Conservation (phyloP, 2,888 invertebrate species). For the Chrysodeixis includens region DNA sequence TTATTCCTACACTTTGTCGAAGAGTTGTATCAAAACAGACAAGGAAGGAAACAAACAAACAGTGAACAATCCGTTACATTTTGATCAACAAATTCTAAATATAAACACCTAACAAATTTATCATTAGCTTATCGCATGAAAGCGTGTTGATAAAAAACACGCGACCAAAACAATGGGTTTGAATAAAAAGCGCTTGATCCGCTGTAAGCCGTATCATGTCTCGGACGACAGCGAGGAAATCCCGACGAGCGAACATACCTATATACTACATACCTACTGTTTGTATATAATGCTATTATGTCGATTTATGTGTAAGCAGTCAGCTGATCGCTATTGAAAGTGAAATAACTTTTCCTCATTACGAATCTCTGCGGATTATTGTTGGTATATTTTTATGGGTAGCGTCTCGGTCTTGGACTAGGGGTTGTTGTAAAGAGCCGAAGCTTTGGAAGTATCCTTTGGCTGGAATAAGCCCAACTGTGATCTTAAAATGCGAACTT, state of each 20-base stretch:
- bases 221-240: constrained; percentile 79
- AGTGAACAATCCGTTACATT: not conserved
- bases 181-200: constrained; percentile 69
- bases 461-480: not conserved
- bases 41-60: constrained; percentile 4
- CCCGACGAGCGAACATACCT: constrained; percentile 70
- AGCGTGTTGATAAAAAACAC: constrained; percentile 24
- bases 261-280: constrained; percentile 61
- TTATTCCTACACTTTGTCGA: not conserved
- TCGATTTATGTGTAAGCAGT: constrained; percentile 79
- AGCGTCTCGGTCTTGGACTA: not conserved
- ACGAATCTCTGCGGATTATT: constrained; percentile 22
- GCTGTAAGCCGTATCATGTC: constrained; percentile 71
- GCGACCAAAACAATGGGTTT: constrained; percentile 43
- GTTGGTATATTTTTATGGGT: constrained; percentile 8
- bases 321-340: constrained; percentile 81
- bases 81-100: not conserved
- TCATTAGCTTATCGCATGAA: not conserved
- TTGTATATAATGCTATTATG: constrained; percentile 73
- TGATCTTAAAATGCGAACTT: not conserved
- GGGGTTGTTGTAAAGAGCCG: not conserved
- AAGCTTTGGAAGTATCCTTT: not conserved
- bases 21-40: not conserved
- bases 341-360: constrained; percentile 64
- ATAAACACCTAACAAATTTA: constrained; percentile 5